These are phyloP conservation scores for Lithosia quadra DNA, from an alignment of 2,888 invertebrate genomes.

Conservation along the genomic window DNA sequence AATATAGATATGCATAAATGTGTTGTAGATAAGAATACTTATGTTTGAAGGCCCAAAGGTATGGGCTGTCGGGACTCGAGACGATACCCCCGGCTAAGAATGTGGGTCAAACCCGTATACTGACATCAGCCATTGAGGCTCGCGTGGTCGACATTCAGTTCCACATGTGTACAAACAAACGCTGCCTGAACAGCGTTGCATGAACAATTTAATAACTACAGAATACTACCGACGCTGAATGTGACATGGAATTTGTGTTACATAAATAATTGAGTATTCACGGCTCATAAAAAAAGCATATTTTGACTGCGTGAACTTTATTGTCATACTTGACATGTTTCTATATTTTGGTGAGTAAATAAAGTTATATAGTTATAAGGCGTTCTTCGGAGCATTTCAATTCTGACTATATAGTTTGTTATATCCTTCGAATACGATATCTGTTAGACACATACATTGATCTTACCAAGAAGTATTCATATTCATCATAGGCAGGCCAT, in stretches of 20 bases:
- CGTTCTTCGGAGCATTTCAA: not conserved
- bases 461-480: too few species aligned
- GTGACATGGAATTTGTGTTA: not conserved
- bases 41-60: slow-evolving; percentile 36
- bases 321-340: slow-evolving; percentile 1
- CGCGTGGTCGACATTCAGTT: slow-evolving; percentile 34
- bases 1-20: slow-evolving; percentile 44
- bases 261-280: not conserved
- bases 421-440: too few species aligned
- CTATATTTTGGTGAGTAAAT: not conserved
- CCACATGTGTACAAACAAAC: slow-evolving; percentile 42
- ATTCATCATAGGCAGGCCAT: not conserved
- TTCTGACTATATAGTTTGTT: not conserved
- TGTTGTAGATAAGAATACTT: slow-evolving; percentile 24
- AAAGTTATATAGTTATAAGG: not conserved
- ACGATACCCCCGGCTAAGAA: slow-evolving; percentile 32
- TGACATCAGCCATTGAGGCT: slow-evolving; percentile 33
- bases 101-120: slow-evolving; percentile 48
- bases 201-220: slow-evolving; percentile 24
- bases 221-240: slow-evolving; percentile 13
- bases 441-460: not conserved
- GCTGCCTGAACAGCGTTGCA: slow-evolving; percentile 21
- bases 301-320: not conserved
- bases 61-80: slow-evolving; percentile 22
- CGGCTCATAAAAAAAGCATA: not conserved